Conservation (phyloP, 2,113 vertebrate species). For the Ariopsis seemanni region DNA sequence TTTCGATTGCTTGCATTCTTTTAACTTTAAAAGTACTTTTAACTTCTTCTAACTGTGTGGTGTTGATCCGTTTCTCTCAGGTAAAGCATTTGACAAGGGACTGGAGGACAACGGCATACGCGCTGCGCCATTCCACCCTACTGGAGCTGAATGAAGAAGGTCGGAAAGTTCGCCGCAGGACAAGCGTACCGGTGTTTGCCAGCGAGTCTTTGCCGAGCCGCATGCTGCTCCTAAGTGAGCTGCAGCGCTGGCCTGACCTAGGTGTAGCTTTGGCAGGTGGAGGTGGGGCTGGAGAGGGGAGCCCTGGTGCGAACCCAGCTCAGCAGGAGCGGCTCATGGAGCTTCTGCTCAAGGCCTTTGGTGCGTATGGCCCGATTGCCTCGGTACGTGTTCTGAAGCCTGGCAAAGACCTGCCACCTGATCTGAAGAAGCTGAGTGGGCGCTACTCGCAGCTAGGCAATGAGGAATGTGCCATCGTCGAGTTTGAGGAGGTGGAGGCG, state of each 20-base stretch:
- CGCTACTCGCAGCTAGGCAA: conserved; percentile 84
- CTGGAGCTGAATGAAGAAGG: conserved; percentile 87
- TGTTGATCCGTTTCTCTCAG: conserved; percentile 63
- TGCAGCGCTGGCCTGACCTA: conserved; percentile 80
- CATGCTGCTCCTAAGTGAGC: conserved; percentile 90
- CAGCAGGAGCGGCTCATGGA: conserved; percentile 92
- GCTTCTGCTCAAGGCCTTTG: conserved; percentile 89
- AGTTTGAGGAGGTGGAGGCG: conserved; percentile 94
- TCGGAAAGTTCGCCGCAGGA: conserved; percentile 87
- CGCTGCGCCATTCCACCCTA: conserved; percentile 81
- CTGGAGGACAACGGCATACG: conserved; percentile 93
- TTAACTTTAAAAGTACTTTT: background rate
- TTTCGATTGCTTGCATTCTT: too few species aligned
- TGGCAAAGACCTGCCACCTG: conserved; percentile 86
- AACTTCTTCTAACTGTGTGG: background rate
- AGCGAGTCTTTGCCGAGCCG: conserved; percentile 91
- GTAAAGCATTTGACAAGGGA: conserved; percentile 95
- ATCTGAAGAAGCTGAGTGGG: conserved; percentile 86
- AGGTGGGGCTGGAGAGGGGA: conserved; percentile 56
- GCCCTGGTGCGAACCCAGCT: conserved; percentile 64
- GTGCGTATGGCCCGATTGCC: conserved; percentile 84
- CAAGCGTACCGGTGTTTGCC: conserved; percentile 86
- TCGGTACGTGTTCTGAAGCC: conserved; percentile 90
- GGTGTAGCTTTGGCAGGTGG: conserved; percentile 67
- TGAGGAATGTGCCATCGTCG: conserved; percentile 90